Conservation (phyloP, 2,113 vertebrate species). For the Tor tambroides region DNA sequence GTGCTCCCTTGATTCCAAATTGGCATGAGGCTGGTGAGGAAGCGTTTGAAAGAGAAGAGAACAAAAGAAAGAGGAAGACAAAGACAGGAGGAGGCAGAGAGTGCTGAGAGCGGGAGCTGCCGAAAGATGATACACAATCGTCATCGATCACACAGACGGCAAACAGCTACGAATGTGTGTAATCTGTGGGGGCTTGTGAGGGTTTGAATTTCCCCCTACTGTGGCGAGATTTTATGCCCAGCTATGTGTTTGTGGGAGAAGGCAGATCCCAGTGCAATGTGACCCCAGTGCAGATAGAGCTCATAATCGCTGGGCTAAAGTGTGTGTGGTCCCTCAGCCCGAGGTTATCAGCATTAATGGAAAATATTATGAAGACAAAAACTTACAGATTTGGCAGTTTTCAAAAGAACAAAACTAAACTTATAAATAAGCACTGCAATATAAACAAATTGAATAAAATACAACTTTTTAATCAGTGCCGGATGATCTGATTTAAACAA, state of each 20-base stretch:
- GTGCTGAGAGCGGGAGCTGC: constrained; percentile 31
- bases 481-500: neutral
- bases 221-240: constrained; percentile 58
- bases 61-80: constrained; percentile 40
- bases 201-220: constrained; percentile 67
- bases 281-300: constrained; percentile 53
- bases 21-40: neutral
- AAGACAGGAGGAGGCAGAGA: constrained; percentile 32
- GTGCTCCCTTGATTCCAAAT: neutral
- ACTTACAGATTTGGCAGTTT: neutral
- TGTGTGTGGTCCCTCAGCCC: constrained; percentile 40
- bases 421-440: neutral
- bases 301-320: constrained; percentile 56
- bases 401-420: neutral
- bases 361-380: neutral
- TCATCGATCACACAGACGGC: constrained; percentile 61
- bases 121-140: constrained; percentile 58
- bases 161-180: constrained; percentile 47
- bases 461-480: neutral
- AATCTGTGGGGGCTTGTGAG: constrained; percentile 55
- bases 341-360: neutral
- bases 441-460: neutral
- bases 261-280: constrained; percentile 52
- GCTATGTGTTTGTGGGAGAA: constrained; percentile 56
- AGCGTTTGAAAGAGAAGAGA: constrained; percentile 8